Base-by-base conservation (phyloP, 2,113 vertebrate species). In the Tupaia tana region DNA sequence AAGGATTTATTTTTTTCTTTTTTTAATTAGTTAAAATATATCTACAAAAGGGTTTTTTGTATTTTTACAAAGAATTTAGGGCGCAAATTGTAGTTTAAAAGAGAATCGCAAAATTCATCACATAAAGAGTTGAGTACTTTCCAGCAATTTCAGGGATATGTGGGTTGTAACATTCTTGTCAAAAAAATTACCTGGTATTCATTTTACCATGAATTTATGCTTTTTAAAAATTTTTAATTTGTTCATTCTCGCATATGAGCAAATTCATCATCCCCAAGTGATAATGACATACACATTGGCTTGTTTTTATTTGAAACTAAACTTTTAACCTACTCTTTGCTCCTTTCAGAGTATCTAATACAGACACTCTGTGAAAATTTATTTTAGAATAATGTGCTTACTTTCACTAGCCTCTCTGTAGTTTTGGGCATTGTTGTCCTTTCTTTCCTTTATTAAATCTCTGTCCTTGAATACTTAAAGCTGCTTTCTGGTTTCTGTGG, bases 51-150 rank as follows among this genome's bases (percentile, higher is more conserved):
- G 67, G 9, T 31, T 6, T 6, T 52, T 95, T 93, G 13, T 85
- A n/a, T 34, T 90, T 96, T 79, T 75, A 73, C 1, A 31, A 56
- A 80, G 16, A 12, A 43, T 74, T 78, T 86, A 80, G 31, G 16
- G 6, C 79, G 1, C 43, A 95, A 52, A 19, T 4, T 66, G 1
- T 78, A 75, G 3, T 31, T 75, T 66, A 74, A 84, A 75, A 81
- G 31, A 80, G 8, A 95, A 31, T 43, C 95, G 31, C 25, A 87
- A 96, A 96, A 82, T 86, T 4, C 34, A 24, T 16, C 18, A 77
- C 77, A 54, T 66, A 63, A 74, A 31, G 34, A 77, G 9, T 71
- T 74, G 43, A 80, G 11, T 7, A 69, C 7, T 58, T 85, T 69
- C 20, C 70, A 91, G 27, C 8, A 85, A 70, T 84, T 90, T 16